phyloP scores from a whole-genome alignment of 2,888 invertebrate species.

The Cephus nigrinus region DNA sequence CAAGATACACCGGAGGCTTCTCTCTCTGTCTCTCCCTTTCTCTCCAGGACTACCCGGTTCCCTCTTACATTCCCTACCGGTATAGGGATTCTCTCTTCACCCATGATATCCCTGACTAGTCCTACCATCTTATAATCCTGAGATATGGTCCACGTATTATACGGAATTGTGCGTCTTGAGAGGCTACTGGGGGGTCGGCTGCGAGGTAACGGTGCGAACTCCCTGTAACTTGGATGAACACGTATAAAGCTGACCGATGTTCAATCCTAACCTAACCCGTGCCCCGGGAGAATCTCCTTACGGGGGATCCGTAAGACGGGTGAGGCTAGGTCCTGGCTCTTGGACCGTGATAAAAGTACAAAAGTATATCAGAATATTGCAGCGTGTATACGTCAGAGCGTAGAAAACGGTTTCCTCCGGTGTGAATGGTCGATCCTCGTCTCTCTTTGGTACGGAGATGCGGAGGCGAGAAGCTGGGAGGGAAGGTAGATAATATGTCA shows the following conservation, averaged over 20 bases:
- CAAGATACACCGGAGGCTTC: not conserved
- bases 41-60: not conserved
- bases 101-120: slow-evolving; percentile 23
- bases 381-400: not conserved
- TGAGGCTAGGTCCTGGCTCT: too few relatives aligned
- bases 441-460: too few relatives aligned
- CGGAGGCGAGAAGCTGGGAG: slow-evolving; percentile 12
- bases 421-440: slow-evolving; percentile 9
- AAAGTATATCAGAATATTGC: too few relatives aligned
- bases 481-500: slow-evolving; percentile 47
- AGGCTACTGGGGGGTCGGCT: slow-evolving; percentile 47
- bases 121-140: slow-evolving; percentile 58
- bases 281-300: too few relatives aligned
- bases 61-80: slow-evolving; percentile 5
- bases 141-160: slow-evolving; percentile 63
- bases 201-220: slow-evolving; percentile 45
- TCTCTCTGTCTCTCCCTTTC: slow-evolving; percentile 16
- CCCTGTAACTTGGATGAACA: slow-evolving; percentile 46
- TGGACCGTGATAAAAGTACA: too few relatives aligned
- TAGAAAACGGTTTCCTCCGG: slow-evolving; percentile 21
- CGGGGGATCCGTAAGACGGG: too few relatives aligned
- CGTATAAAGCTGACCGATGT: slow-evolving; percentile 31
- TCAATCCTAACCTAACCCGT: too few relatives aligned
- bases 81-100: slow-evolving; percentile 14
- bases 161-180: slow-evolving; percentile 54